Evolutionary conservation across 1,140 invertebrate genomes (phyloP).

Genomic region (Anoplolepis gracilipes): DNA sequence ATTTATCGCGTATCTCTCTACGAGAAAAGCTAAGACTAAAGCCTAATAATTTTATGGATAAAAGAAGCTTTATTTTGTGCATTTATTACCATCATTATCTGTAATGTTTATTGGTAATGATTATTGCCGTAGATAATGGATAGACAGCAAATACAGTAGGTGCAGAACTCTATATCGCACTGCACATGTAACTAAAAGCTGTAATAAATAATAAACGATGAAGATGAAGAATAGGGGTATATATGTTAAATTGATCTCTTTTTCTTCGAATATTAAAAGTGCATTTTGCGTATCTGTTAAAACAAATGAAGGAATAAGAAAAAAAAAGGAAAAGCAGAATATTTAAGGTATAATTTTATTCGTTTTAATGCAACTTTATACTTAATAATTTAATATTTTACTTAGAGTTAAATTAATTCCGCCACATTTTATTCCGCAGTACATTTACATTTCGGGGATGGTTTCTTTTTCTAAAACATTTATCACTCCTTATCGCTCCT

Average conservation of each 20-base stretch:
- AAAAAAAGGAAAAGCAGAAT: too few species aligned
- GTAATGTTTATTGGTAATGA: not conserved
- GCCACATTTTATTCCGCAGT: not conserved
- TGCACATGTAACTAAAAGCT: not conserved
- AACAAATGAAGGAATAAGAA: not conserved
- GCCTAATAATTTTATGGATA: not conserved
- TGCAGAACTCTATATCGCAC: not conserved
- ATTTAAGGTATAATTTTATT: not conserved
- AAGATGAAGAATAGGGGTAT: too few species aligned
- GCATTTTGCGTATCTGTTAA: not conserved
- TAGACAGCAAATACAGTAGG: not conserved
- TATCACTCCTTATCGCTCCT: not conserved
- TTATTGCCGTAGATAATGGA: not conserved
- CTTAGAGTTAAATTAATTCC: slow-evolving; percentile 12
- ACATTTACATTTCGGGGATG: not conserved
- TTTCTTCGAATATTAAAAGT: not conserved
- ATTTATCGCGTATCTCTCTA: not conserved
- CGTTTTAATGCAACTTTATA: not conserved
- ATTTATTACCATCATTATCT: not conserved
- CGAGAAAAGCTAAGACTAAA: not conserved
- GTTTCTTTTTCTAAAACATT: not conserved
- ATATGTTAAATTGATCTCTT: slow-evolving; percentile 30
- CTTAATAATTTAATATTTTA: not conserved
- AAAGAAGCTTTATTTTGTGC: not conserved
- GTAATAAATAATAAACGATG: slow-evolving; percentile 29